Evolutionary conservation across 2,113 vertebrate genomes (phyloP), one percentile per base, ranked within the genome.

Genomic region (crab-eating macaque (Macaca fascicularis)): DNA sequence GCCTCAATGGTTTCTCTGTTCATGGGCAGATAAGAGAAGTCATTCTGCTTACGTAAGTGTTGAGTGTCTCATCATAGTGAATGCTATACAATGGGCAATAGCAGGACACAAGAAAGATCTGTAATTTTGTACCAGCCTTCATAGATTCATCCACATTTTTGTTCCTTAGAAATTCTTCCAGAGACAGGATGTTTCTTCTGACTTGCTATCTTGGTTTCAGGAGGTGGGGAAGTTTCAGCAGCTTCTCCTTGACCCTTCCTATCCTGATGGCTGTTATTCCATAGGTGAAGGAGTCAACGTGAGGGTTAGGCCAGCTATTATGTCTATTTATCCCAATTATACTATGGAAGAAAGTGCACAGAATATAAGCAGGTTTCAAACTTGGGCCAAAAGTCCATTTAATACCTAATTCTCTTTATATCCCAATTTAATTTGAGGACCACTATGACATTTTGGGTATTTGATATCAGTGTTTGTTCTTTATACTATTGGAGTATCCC

Each of bases 1-100:
- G 57, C 55, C 61, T 64, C n/a, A 0, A 8, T 6, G 38, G 19
- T 40, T 17, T 40, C 57, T 43, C 25, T 43, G 23, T 19, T 57
- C 13, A 22, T 43, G 79, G 32, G 19, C 2, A 6, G 0, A 0
- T 45, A 70, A 27, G 14, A 50, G 0, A 22, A 55, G 5, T 25
- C 40, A 30, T 8, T 20, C 2, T 67, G 5, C 25, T 40, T 0
- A 74, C 2, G 3, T 23, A 55, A 43, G 1, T 32, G 3, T 2
- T 30, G 8, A 59, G 7, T 14, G 17, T 30, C 19, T 78, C 43
- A 30, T 45, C 12, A 11, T 23, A 30, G 30, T 43, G 8, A 61
- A 22, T 40, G 8, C n/a, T 83, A 17, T 57, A 14, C 61, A 8
- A 35, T 50, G 27, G 76, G 2, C 35, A 69, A 55, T 50, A 57